Conservation (phyloP, 2,113 vertebrate species). For the Strigops habroptila region DNA sequence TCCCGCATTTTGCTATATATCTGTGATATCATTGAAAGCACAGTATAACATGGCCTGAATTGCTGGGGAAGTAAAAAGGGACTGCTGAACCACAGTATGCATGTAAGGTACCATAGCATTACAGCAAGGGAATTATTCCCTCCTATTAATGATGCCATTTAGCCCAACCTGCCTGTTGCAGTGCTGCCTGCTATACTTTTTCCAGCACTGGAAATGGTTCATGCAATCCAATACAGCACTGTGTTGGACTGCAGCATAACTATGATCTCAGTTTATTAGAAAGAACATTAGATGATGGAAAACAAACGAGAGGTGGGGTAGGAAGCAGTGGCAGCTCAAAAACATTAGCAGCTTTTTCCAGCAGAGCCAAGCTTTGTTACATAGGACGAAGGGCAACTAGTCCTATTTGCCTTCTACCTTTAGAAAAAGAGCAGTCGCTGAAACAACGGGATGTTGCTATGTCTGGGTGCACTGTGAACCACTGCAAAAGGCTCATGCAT, state of each 20-base stretch:
- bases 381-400: background rate
- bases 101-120: background rate
- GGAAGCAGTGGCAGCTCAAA: background rate
- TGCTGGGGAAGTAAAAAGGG: background rate
- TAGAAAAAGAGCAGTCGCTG: background rate
- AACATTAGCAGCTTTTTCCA: background rate
- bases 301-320: background rate
- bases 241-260: background rate
- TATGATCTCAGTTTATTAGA: background rate
- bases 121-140: rapidly evolving
- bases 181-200: background rate
- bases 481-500: background rate
- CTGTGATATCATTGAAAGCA: background rate
- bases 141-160: rapidly evolving
- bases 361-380: background rate
- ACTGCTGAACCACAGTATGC: background rate
- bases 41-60: background rate
- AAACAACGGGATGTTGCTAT: background rate
- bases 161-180: background rate
- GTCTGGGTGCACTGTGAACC: background rate
- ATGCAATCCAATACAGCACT: background rate
- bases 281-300: background rate
- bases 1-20: background rate
- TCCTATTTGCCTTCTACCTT: background rate
- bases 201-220: background rate